Evolutionary conservation across 2,113 vertebrate species (phyloP), one percentile per base, ranked within the genome.

Genomic region (Protobothrops flavoviridis): DNA sequence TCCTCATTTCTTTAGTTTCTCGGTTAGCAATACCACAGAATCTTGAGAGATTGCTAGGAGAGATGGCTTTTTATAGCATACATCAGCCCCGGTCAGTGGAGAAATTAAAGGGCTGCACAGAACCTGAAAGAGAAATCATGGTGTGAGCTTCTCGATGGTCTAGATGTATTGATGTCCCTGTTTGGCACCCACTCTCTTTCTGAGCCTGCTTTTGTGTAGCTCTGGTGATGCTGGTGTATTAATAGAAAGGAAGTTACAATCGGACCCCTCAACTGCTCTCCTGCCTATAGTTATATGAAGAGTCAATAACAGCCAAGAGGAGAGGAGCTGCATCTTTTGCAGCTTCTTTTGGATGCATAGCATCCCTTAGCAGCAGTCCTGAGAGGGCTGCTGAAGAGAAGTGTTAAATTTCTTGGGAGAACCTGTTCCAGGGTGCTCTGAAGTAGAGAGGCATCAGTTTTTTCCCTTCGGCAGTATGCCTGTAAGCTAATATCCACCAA

Each of bases 11-110:
- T 64, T 95, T 29, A 61, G 17, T 90, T 90, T 92, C 94, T 93
- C 93, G 24, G 15, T 92, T 50, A 96, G 97, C 97, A 95, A 93
- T 95, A 95, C 85, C 89, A 23, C 24, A 0, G 57, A 11, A 13
- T 24, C 56, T 89, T 86, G 0, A 53, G 39, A 33, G 56, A 81
- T 91, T 50, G 64, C 91, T 21, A 52, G 59, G 91, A 91, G 56
- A 69, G 87, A 43, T 20, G 89, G 74, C 94, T 89, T 90, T 89
- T 50, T 43, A 39, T 57, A 33, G 11, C 56, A 53, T 0, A 33
- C 45, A n/a, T 26, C 45, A 45, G 48, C 23, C 74, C 17, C 91
- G 93, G 55, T 9, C 85, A 91, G 89, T 90, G 93, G 87, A 87
- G 91, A 93, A 91, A 48, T 90, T 89, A 90, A 0, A 92, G 93